Base-by-base conservation (phyloP, 2,888 invertebrate genomes). In the Ceratothoa steindachneri region DNA sequence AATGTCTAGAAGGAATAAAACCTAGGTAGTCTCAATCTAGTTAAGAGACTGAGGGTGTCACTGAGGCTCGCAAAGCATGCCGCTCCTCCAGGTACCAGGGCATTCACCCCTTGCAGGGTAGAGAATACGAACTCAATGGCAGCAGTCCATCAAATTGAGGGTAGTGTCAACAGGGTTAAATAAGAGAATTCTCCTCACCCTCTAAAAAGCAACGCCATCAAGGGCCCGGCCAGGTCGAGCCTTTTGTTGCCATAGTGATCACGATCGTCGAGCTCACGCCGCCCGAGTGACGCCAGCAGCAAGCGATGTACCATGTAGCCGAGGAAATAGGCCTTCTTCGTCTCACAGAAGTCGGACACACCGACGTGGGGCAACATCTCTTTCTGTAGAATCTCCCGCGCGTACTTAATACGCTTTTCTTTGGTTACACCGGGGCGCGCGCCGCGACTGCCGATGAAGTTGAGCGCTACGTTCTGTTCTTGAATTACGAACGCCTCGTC, bases 161-260 rank as follows among this genome's bases (percentile, higher is more conserved):
- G n/a, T n/a, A n/a, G n/a, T n/a, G n/a, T n/a, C n/a, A n/a, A n/a
- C n/a, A n/a, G n/a, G n/a, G n/a, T n/a, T n/a, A n/a, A n/a, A n/a
- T n/a, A n/a, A n/a, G n/a, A n/a, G n/a, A n/a, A n/a, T 41, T 41
- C 41, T 15, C n/a, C 82, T 81, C 84, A 88, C 84, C 97, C 98
- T 84, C 98, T 89, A 84, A 99, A 99, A 30, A 99, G 87, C 84
- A 97, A 98, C 41, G 99, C 98, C 76, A 99, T 85, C 72, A 99
- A 85, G 0, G 99, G 99, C 7, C 99, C 99, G 81, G 99, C 99
- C 77, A 99, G 87, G 87, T 99, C 99, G 72, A 99, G 87, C 81
- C 99, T 89, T 85, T 99, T 99, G 85, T 99, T 98, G 55, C 99
- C 99, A 85, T 99, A 98, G 85, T 99, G 99, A 97, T 99, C 99